Evolutionary conservation across 2,888 invertebrate genomes (phyloP).

Genomic region (Panzeria rudis): DNA sequence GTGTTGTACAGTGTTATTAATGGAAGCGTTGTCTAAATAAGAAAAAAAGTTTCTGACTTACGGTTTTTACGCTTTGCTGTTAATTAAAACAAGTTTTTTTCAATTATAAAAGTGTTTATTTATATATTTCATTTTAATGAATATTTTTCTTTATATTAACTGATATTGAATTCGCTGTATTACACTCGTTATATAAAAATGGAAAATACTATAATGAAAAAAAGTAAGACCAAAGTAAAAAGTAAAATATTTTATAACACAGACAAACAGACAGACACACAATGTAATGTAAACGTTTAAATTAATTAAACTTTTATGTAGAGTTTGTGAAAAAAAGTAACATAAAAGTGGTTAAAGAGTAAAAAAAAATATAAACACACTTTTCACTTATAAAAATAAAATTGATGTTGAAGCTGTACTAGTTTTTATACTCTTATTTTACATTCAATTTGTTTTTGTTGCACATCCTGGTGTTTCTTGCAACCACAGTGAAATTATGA

Average conservation of each 20-base stretch:
- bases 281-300: conserved; percentile 66
- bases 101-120: conserved; percentile 14
- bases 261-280: conserved; percentile 11
- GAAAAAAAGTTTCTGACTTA: background rate
- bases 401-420: conserved; percentile 12
- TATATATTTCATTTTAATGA: conserved; percentile 9
- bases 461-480: background rate
- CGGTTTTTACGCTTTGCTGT: conserved; percentile 6
- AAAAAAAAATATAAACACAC: conserved; percentile 21
- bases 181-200: conserved; percentile 20
- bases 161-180: conserved; percentile 22
- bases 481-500: conserved; percentile 66
- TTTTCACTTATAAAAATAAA: conserved; percentile 7
- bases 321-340: conserved; percentile 26
- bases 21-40: background rate
- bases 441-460: background rate
- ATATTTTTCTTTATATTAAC: conserved; percentile 16
- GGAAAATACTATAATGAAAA: background rate
- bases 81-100: conserved; percentile 60
- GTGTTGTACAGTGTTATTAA: background rate
- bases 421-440: background rate
- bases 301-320: conserved; percentile 68
- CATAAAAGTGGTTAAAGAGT: conserved; percentile 19
- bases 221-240: background rate
- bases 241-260: conserved; percentile 5